A percentile compares a stretch with the other conserved stretches of the same genome.
Evolutionary conservation across 2,113 vertebrate species (phyloP).

Genomic region (Solenodon paradoxus): DNA sequence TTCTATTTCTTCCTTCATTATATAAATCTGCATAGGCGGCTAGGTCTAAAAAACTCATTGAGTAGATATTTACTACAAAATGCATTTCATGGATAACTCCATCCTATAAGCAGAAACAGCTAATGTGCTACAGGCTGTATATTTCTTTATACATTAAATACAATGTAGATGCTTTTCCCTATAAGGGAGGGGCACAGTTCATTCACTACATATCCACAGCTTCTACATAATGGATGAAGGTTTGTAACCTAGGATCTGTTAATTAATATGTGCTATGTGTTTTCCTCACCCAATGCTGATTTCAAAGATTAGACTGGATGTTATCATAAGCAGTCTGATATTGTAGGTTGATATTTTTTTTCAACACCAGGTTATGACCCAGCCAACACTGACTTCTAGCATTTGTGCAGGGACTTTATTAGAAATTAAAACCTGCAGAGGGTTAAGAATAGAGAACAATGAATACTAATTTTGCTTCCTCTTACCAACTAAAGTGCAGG

Average conservation of each 20-base stretch:
- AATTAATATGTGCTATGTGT: constrained; percentile 58
- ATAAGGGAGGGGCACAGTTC: background rate
- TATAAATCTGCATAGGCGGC: constrained; percentile 61
- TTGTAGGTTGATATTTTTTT: background rate
- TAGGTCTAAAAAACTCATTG: constrained; percentile 72
- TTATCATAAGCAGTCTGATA: constrained; percentile 26
- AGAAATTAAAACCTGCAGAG: constrained; percentile 52
- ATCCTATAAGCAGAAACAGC: constrained; percentile 81
- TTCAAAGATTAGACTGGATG: constrained; percentile 41
- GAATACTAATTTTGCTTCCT: background rate
- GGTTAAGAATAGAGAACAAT: background rate
- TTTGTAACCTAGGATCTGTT: constrained; percentile 58
- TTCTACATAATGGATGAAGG: constrained; percentile 47
- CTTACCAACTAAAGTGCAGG: background rate
- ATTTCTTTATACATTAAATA: constrained; percentile 77
- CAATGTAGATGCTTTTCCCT: constrained; percentile 45
- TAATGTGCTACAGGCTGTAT: constrained; percentile 75
- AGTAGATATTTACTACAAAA: constrained; percentile 77
- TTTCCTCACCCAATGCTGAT: constrained; percentile 54
- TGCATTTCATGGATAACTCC: constrained; percentile 76
- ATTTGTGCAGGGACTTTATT: constrained; percentile 42
- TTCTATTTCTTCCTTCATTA: constrained; percentile 65
- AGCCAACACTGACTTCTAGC: constrained; percentile 39
- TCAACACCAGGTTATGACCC: background rate
- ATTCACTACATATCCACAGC: constrained; percentile 40